Base-by-base conservation (phyloP, 1,140 invertebrate genomes). In the Cryptotermes secundus region DNA sequence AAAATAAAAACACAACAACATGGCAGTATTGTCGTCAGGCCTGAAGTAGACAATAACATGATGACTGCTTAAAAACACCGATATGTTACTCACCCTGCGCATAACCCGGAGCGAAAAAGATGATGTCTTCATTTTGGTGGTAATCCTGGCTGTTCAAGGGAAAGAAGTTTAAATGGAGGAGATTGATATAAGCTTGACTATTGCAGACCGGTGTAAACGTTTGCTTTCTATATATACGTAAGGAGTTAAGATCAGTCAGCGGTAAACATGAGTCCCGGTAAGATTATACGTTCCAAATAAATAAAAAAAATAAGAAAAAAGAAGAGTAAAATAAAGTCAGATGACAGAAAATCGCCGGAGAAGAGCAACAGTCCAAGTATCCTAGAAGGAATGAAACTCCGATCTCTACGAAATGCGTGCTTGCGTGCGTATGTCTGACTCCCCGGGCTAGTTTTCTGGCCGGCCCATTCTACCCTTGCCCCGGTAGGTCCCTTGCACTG, bases 61-160 rank as follows among this genome's bases (percentile, higher is more conserved):
- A 26, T 72, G 26, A 3, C 26, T n/a, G 59, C 31, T 31, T 72
- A 72, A 0, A 45, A 45, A 49, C 4, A 49, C n/a, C 16, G 31
- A 82, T 19, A 31, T 34, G 14, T 31, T 36, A 92, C 94, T 93
- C 88, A 95, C 94, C 94, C 94, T 92, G 90, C 94, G 91, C 94
- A 95, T 95, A 85, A 95, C 94, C 86, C 94, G 93, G 34, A 95
- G 91, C 26, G 94, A 95, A 88, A 95, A 95, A 86, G 94, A 95
- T 35, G 94, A 94, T n/a, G 94, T 95, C 92, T 95, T 95, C 94
- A 95, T 95, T 87, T 91, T 92, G 87, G 87, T 89, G 85, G 88
- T 87, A 88, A 88, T 89, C 88, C 87, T 92, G 90, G 59, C 83
- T 59, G 19, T n/a, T 72, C 59, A 31, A n/a, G 26, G 3, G 59